A percentile compares a stretch with the other conserved stretches of the same genome.
Evolutionary conservation across 1,140 invertebrate genomes (phyloP).

Genomic region (Idris sp.): DNA sequence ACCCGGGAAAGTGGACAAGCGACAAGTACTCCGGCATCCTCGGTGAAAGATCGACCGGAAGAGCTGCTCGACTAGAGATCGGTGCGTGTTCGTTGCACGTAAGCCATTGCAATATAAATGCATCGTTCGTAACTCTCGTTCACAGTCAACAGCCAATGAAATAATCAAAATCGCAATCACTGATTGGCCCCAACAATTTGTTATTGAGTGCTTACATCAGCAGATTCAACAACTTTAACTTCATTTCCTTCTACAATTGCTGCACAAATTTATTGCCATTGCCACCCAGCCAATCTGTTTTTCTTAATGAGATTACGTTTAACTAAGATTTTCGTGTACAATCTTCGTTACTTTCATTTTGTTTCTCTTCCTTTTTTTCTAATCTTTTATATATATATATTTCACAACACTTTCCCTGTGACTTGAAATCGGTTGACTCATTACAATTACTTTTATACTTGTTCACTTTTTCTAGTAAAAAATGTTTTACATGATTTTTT

Average conservation of each 20-base stretch:
- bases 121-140: constrained; percentile 16
- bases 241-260: constrained; percentile 5
- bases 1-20: constrained; percentile 68
- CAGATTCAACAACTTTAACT: constrained; percentile 1
- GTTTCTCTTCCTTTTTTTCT: no score
- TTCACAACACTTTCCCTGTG: no score
- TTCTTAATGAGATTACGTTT: no score
- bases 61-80: constrained; percentile 29
- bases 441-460: no score
- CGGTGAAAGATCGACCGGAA: constrained; percentile 55
- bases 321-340: no score
- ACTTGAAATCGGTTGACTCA: no score
- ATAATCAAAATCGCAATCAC: constrained; percentile 28
- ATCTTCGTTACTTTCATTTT: no score
- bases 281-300: no score
- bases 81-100: constrained; percentile 41
- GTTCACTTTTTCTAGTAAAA: no score
- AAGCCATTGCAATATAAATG: constrained; percentile 23
- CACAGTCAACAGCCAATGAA: constrained; percentile 31
- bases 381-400: no score
- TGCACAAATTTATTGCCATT: background rate
- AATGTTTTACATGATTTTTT: no score
- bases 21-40: constrained; percentile 67
- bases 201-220: constrained; percentile 34
- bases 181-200: constrained; percentile 33